phyloP scores from a whole-genome alignment of 2,113 vertebrate genomes.

The Chamaea fasciata region DNA sequence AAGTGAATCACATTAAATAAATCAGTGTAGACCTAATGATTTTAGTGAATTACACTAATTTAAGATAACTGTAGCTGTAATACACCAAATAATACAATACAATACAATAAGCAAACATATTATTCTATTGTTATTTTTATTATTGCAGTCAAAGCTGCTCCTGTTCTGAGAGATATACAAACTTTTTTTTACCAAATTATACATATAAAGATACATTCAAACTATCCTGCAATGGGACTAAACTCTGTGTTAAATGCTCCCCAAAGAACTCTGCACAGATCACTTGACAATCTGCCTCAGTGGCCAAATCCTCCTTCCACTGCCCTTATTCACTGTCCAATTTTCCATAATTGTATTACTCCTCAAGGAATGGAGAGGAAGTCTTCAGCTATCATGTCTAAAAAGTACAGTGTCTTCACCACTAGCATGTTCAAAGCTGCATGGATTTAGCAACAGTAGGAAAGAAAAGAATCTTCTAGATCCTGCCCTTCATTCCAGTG shows the following conservation, averaged over 20 bases:
- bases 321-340: neutral
- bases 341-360: neutral
- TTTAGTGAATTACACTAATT: neutral
- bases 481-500: neutral
- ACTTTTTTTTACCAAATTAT: neutral
- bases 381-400: neutral
- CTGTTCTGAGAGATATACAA: neutral
- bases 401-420: neutral
- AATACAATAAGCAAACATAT: neutral
- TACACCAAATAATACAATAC: neutral
- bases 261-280: neutral
- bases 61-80: neutral
- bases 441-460: neutral
- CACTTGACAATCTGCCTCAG: neutral
- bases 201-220: neutral
- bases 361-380: neutral
- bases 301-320: neutral
- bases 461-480: neutral
- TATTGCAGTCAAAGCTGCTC: neutral
- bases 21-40: neutral
- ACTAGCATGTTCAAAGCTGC: neutral
- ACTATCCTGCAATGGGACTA: neutral
- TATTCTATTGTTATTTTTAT: neutral
- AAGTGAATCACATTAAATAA: neutral
- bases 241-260: neutral